Percentiles rank a stretch among this genome's conserved stretches.
Evolutionary conservation across 2,113 vertebrate species (phyloP).

Genomic region (Melanostigma gelatinosum): DNA sequence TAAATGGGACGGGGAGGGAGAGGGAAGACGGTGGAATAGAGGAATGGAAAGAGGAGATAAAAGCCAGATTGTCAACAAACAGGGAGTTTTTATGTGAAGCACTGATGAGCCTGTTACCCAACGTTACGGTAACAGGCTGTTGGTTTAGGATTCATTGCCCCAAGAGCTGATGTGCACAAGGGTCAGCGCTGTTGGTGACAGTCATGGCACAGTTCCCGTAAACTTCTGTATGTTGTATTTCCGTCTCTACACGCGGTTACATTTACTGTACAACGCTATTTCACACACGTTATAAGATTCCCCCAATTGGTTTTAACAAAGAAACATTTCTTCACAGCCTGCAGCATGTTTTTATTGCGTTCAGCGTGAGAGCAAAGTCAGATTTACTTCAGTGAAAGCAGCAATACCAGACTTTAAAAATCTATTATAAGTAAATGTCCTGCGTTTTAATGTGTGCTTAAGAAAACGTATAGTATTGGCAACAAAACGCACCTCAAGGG

Average conservation of each 20-base stretch:
- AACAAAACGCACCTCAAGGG: background rate
- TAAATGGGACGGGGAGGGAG: conserved; percentile 10
- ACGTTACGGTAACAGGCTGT: conserved; percentile 59
- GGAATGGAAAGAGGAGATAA: conserved; percentile 61
- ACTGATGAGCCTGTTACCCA: conserved; percentile 56
- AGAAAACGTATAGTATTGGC: background rate
- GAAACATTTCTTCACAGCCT: background rate
- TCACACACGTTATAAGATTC: background rate
- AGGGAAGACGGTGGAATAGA: conserved; percentile 12
- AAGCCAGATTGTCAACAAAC: conserved; percentile 68
- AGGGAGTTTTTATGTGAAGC: conserved; percentile 44
- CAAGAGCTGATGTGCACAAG: conserved; percentile 25
- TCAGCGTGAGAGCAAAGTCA: background rate
- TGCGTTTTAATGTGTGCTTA: background rate
- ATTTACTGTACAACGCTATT: background rate
- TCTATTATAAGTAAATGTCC: background rate
- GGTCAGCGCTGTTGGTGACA: conserved; percentile 13
- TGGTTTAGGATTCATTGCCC: conserved; percentile 36
- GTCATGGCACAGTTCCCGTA: background rate
- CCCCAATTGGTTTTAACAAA: background rate
- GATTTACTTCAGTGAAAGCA: background rate
- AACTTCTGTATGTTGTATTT: background rate
- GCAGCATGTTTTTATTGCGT: background rate
- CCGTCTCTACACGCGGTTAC: background rate
- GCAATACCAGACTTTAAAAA: background rate